Evolutionary conservation across 2,113 vertebrate genomes (phyloP).

Genomic region (Nannobrachium achirus): DNA sequence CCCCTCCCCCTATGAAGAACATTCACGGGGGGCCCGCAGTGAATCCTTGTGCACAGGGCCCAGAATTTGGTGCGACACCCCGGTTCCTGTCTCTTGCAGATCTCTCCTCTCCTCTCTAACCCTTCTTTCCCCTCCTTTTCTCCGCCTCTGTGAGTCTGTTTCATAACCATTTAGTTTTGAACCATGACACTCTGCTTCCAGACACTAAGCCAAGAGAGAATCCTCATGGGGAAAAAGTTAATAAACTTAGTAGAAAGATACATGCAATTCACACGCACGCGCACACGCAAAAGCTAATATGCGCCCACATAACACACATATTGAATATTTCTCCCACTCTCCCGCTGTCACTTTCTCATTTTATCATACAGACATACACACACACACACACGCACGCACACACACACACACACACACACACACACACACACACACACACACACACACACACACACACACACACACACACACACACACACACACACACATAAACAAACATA

Average conservation of each 20-base stretch:
- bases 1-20: too few relatives aligned
- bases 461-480: constrained; percentile 22
- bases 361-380: background rate
- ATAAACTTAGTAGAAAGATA: background rate
- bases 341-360: too few relatives aligned
- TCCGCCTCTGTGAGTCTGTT: background rate
- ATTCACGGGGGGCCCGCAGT: too few relatives aligned
- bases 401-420: constrained; percentile 15
- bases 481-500: too few relatives aligned
- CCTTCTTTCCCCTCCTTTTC: constrained; percentile 1
- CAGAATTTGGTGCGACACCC: too few relatives aligned
- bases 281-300: background rate
- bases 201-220: constrained; percentile 12
- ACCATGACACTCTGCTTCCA: constrained; percentile 4
- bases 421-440: background rate
- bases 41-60: too few relatives aligned
- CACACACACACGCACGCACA: constrained; percentile 11
- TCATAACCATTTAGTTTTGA: constrained; percentile 5
- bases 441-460: background rate
- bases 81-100: constrained; percentile 25
- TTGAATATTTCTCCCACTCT: too few relatives aligned
- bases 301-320: background rate
- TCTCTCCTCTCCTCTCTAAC: constrained; percentile 3
- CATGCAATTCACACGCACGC: background rate
- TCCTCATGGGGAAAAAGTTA: background rate